Evolutionary conservation across 2,113 vertebrate genomes (phyloP).

Genomic region (Bambusicola thoracicus): DNA sequence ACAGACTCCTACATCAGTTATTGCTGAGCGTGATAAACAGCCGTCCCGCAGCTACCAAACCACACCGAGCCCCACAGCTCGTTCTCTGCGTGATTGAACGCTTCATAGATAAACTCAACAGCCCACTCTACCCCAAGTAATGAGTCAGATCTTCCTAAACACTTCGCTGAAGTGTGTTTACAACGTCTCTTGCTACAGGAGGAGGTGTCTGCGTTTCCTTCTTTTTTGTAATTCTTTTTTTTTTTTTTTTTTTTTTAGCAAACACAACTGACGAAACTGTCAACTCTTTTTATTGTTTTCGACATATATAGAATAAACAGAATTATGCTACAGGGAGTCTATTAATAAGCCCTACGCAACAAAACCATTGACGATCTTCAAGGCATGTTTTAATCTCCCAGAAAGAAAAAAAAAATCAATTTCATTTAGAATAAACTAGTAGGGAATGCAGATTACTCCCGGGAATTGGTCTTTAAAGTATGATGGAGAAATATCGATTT

Average conservation of each 20-base stretch:
- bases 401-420: slow-evolving; percentile 65
- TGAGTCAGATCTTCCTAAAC: slow-evolving; percentile 59
- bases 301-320: slow-evolving; percentile 50
- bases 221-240: background rate
- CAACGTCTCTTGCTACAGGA: background rate
- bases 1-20: background rate
- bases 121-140: background rate
- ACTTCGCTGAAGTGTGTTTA: slow-evolving; percentile 48
- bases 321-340: slow-evolving; percentile 64
- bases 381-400: slow-evolving; percentile 71
- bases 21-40: background rate
- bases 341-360: slow-evolving; percentile 63
- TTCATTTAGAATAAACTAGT: slow-evolving; percentile 72
- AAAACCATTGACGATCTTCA: slow-evolving; percentile 53
- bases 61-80: background rate
- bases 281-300: slow-evolving; percentile 60
- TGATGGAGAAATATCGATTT: slow-evolving; percentile 73
- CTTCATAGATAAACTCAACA: background rate
- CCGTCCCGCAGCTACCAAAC: background rate
- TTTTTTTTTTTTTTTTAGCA: background rate
- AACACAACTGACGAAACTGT: slow-evolving; percentile 57
- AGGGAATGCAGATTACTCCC: slow-evolving; percentile 65
- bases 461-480: slow-evolving; percentile 66
- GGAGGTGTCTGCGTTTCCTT: background rate
- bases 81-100: background rate